Percentiles rank a stretch among this genome's conserved stretches.
phyloP scores from a whole-genome alignment of 2,797 vertebrate species.

The Anguilla marmorata region DNA sequence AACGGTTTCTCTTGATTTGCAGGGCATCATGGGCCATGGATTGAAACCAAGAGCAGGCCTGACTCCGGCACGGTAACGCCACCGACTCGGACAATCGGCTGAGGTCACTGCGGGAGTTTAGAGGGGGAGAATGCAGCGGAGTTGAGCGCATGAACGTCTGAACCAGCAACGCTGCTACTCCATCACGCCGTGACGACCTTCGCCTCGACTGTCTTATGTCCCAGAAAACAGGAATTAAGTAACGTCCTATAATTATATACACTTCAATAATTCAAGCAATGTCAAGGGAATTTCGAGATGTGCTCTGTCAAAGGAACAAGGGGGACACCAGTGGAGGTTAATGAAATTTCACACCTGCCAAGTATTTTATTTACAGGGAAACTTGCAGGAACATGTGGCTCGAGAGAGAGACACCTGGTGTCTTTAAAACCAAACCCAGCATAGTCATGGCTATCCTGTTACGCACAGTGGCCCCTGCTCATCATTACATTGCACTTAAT shows the following conservation, averaged over 20 bases:
- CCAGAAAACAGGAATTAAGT: neutral
- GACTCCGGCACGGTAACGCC: neutral
- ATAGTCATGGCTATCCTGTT: neutral
- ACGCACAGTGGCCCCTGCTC: neutral
- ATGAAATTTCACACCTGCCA: neutral
- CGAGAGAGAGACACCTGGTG: neutral
- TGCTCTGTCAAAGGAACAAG: neutral
- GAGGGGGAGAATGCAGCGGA: neutral
- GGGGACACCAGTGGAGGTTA: neutral
- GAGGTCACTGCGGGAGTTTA: neutral
- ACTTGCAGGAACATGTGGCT: neutral
- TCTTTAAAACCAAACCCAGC: neutral
- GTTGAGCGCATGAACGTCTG: neutral
- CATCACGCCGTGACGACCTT: neutral
- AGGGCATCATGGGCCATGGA: neutral
- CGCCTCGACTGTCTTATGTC: neutral
- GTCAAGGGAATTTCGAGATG: neutral
- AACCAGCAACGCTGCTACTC: neutral
- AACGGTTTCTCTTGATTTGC: neutral
- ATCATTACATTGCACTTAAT: neutral
- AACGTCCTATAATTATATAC: neutral
- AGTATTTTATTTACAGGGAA: neutral
- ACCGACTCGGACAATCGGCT: neutral
- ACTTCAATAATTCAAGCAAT: neutral
- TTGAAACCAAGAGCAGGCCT: neutral